Base-by-base conservation (phyloP, 2,888 invertebrate genomes). In the Allygus modestus region DNA sequence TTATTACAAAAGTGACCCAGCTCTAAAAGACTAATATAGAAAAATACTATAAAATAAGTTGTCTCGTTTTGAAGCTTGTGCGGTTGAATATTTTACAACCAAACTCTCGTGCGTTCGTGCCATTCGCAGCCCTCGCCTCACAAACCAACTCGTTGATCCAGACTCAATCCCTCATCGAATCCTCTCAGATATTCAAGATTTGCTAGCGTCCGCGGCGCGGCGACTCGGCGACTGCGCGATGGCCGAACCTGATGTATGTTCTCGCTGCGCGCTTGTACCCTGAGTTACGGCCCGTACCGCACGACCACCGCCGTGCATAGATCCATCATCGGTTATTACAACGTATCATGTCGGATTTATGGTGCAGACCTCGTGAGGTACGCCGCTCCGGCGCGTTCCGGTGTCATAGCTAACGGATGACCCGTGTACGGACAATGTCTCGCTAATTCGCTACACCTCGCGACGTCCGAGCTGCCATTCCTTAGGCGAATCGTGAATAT, bases 261-360 rank as follows among this genome's bases (percentile, higher is more conserved):
- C 33, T 37, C 37, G 23, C 75, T 5, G 46, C 75, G 75, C 41
- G 69, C 71, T 20, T 71, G 46, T 77, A 77, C 26, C 73, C 17
- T 51, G 54, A 51, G 26, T 46, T 51, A 51, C 54, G n/a, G 23
- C 2, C 79, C 58, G 17, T 7, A 11, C 58, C 33, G 79, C 79
- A 54, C 58, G 54, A 79, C 79, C 58, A 58, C 79, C 58, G n/a
- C 12, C 20, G 79, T 33, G 46, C 77, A 0, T 0, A 2, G 79
- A 79, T 79, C 79, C 79, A 58, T 79, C 79, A 54, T 79, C 46
- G 54, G 79, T 79, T 79, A 79, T 79, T 79, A 79, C 79, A 79
- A 28, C 79, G 33, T 37, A 79, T 79, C 79, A 79, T 79, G 54
- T 79, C 79, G 58, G 79, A 79, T 79, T 79, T 79, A 79, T 79